A percentile compares a stretch with the other conserved stretches of the same genome.
phyloP scores from a whole-genome alignment of 2,888 invertebrate genomes.

The Congeria kusceri region DNA sequence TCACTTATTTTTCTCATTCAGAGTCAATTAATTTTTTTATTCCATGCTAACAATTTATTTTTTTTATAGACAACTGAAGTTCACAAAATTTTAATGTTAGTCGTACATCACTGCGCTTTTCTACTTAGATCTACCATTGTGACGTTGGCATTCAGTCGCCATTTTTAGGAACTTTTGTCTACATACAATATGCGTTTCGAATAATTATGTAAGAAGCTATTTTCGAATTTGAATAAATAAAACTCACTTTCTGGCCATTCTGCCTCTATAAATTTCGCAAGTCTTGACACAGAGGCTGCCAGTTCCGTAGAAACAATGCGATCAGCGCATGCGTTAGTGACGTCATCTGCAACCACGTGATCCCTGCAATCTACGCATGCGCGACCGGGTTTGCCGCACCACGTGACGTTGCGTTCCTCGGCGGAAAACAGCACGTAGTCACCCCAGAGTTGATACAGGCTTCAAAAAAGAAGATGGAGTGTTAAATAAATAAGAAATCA shows the following conservation, averaged over 20 bases:
- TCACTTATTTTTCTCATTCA: no score
- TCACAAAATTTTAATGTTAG: no score
- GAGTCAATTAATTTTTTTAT: no score
- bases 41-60: no score
- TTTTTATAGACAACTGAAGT: no score
- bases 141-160: no score
- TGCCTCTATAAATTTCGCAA: constrained; percentile 60
- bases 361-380: constrained; percentile 46
- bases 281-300: constrained; percentile 52
- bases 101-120: no score
- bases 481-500: not conserved
- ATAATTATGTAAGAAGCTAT: no score
- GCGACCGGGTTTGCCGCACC: constrained; percentile 55
- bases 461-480: constrained; percentile 4
- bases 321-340: constrained; percentile 47
- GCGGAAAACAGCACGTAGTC: constrained; percentile 47
- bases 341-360: constrained; percentile 14
- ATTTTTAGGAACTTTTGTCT: no score
- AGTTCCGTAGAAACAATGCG: constrained; percentile 55
- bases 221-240: not conserved
- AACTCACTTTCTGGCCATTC: constrained; percentile 66
- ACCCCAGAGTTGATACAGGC: constrained; percentile 55
- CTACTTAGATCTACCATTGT: no score
- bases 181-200: no score
- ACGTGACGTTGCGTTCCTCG: constrained; percentile 41